Conservation (phyloP, 2,888 invertebrate species). For the Drosophila borealis region DNA sequence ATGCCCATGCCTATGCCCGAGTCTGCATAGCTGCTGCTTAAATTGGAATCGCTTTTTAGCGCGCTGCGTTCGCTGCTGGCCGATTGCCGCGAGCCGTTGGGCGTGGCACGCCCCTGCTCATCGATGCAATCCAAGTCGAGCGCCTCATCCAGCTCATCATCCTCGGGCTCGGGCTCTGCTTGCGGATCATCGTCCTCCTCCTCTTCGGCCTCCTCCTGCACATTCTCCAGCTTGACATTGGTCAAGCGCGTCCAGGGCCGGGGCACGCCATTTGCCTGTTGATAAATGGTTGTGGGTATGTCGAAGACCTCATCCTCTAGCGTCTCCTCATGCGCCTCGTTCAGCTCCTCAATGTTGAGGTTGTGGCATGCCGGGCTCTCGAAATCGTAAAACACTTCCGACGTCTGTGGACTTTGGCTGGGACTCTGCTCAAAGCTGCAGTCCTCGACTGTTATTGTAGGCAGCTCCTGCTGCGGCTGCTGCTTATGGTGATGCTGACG, state of each 20-base stretch:
- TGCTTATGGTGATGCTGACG: constrained; percentile 42
- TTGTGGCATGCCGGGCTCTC: constrained; percentile 44
- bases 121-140: constrained; percentile 57
- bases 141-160: constrained; percentile 64
- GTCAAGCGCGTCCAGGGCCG: constrained; percentile 72
- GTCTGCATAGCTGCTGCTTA: constrained; percentile 82
- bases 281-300: constrained; percentile 72
- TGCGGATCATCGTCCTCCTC: constrained; percentile 48
- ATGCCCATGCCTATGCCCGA: constrained; percentile 76
- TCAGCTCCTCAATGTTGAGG: constrained; percentile 65
- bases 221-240: constrained; percentile 79
- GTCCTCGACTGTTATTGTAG: constrained; percentile 82
- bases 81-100: constrained; percentile 63
- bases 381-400: constrained; percentile 81
- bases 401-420: constrained; percentile 30
- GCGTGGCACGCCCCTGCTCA: constrained; percentile 38
- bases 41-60: constrained; percentile 81
- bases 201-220: constrained; percentile 77
- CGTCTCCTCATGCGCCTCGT: constrained; percentile 72
- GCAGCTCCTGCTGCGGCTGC: constrained; percentile 63
- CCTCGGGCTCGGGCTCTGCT: constrained; percentile 50
- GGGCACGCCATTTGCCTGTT: constrained; percentile 48
- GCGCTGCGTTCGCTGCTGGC: constrained; percentile 71
- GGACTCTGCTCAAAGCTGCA: constrained; percentile 69
- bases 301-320: constrained; percentile 71